Evolutionary conservation across 37 sponge, comb jelly and placozoan species (phyloP).

Genomic region (Agelas oroides): DNA sequence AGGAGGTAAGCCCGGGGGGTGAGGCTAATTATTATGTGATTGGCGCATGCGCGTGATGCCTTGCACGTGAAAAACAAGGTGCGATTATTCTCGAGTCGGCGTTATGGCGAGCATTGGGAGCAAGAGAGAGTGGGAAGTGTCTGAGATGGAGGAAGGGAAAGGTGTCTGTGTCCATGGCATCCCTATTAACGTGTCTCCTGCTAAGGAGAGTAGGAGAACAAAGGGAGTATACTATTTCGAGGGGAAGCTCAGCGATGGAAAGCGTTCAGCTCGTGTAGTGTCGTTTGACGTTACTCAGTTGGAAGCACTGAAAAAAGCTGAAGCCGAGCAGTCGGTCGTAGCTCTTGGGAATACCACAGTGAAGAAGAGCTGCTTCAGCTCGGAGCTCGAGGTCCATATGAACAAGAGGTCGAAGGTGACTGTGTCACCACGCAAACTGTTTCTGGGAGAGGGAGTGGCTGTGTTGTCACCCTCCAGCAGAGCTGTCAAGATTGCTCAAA

Average conservation of each 20-base stretch:
- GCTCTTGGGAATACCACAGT: not conserved
- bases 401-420: not conserved
- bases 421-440: not conserved
- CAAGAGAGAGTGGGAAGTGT: not conserved
- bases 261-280: not conserved
- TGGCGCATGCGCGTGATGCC: too few species aligned
- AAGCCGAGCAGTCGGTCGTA: not conserved
- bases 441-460: not conserved
- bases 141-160: slow-evolving; percentile 7
- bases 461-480: not conserved
- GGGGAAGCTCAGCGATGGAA: not conserved
- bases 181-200: not conserved
- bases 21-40: too few species aligned
- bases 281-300: not conserved
- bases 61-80: too few species aligned
- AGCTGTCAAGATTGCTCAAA: not conserved
- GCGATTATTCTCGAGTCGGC: too few species aligned
- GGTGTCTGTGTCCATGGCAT: not conserved
- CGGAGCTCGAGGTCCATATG: not conserved
- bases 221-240: not conserved
- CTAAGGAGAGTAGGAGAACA: not conserved
- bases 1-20: too few species aligned
- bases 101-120: not conserved
- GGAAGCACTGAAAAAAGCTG: not conserved
- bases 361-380: not conserved